Base-by-base conservation (phyloP, 92 coral and sea anemone species). In the Ricordea florida region DNA sequence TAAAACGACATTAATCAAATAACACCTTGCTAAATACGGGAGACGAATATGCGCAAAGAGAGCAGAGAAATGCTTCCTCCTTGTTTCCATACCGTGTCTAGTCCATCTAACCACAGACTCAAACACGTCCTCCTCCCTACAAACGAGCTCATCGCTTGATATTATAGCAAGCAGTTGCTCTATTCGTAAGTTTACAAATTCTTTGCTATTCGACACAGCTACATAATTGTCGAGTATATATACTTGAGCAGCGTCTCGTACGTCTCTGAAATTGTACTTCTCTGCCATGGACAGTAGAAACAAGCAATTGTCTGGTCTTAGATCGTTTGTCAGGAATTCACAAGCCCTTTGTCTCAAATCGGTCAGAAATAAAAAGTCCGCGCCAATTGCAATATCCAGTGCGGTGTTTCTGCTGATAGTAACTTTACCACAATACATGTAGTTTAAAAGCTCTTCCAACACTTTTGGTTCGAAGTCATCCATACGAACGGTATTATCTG, bases 81-180 rank as follows among this genome's bases (percentile, higher is more conserved):
- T 74, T 45, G 79, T 75, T 10, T 78, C 86, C 57, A 71, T 20
- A 68, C 71, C 78, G 51, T 74, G 66, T 35, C 80, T 69, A 21
- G 84, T 74, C 99, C 99, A 96, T 38, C 79, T 84, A 18, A 96
- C 83, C 10, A 89, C 63, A 5, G 96, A 89, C 64, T 96, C 96
- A 72, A 82, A 89, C 21, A 90, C 87, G 40, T 96, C 97, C 27
- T 81, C 79, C 38, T 96, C 97, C 32, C 87, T 92, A 4, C 97
- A 90, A 2, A 90, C 99, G 20, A 96, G 89, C n/a, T 85, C 91
- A 46, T 96, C 96, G 55, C 99, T 80, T 6, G 96, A 82, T 32
- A 96, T 68, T 3, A 96, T 79, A n/a, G 91, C 93, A 14, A 86
- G 67, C 26, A 96, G 66, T 48, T 96, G 94, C 14, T 76, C 77